Conservation (phyloP, 2,797 vertebrate genomes). For the Graptemys geographica region DNA sequence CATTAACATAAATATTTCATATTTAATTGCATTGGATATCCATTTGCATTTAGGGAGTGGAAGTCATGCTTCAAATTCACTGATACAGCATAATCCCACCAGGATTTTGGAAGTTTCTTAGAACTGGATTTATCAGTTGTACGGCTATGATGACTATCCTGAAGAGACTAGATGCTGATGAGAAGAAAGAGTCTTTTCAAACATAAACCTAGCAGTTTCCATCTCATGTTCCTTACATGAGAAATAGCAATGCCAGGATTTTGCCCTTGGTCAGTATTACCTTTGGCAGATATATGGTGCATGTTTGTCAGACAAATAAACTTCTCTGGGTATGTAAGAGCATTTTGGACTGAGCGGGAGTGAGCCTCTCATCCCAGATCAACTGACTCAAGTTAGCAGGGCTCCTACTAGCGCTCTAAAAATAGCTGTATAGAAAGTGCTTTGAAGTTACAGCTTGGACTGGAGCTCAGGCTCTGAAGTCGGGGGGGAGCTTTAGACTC, state of each 20-base stretch:
- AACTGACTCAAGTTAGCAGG: neutral
- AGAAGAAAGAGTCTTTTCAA: neutral
- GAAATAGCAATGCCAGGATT: neutral
- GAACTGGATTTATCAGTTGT: neutral
- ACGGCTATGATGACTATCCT: neutral
- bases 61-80: neutral
- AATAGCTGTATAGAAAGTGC: neutral
- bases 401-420: neutral
- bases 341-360: neutral
- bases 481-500: no score
- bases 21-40: neutral
- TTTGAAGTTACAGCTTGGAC: neutral
- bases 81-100: neutral
- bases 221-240: neutral
- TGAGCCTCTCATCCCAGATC: neutral
- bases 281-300: neutral
- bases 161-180: neutral
- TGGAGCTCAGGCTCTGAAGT: neutral
- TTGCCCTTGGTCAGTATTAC: neutral
- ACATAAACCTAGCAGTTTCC: neutral
- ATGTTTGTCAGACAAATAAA: constrained; percentile 25
- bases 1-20: neutral
- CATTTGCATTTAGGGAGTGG: neutral
- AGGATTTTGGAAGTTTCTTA: neutral
- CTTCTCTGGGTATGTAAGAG: neutral